Percentiles rank a stretch among this genome's conserved stretches.
These are phyloP conservation scores for Salvelinus sp. DNA, from an alignment of 2,113 vertebrate genomes.

Conservation along the genomic window DNA sequence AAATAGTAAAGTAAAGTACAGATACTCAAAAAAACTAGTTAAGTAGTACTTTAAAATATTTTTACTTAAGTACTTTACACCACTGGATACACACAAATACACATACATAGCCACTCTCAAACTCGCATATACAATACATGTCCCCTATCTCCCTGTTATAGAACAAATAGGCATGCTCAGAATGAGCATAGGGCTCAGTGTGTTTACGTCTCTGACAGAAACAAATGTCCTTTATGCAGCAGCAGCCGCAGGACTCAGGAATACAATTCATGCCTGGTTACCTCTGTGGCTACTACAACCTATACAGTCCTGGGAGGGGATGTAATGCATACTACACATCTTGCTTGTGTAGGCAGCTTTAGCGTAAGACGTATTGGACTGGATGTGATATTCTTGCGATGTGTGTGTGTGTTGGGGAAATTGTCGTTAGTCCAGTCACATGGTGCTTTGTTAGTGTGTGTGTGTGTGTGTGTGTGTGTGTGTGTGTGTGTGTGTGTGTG, in stretches of 20 bases:
- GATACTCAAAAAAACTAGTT: too few relatives aligned
- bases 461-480: not conserved
- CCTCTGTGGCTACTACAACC: not conserved
- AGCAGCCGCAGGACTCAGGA: not conserved
- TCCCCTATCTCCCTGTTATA: not conserved
- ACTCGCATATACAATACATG: not conserved
- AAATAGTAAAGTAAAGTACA: too few relatives aligned
- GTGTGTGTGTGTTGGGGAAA: not conserved
- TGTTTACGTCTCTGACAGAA: constrained; percentile 1
- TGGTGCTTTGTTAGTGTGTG: not conserved
- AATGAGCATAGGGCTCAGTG: not conserved
- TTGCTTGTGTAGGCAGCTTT: too few relatives aligned
- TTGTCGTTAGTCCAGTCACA: not conserved
- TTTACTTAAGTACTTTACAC: too few relatives aligned
- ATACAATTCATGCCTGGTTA: not conserved
- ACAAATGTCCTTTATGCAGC: not conserved
- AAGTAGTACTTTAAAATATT: too few relatives aligned
- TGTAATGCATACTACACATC: too few relatives aligned
- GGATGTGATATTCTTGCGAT: too few relatives aligned
- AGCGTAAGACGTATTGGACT: too few relatives aligned
- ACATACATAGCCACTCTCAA: too few relatives aligned
- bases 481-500: too few relatives aligned
- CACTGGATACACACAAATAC: too few relatives aligned
- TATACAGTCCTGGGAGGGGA: too few relatives aligned
- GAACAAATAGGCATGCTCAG: not conserved